Conservation (phyloP, 2,888 invertebrate species). For the Lepidochitona cinerea region DNA sequence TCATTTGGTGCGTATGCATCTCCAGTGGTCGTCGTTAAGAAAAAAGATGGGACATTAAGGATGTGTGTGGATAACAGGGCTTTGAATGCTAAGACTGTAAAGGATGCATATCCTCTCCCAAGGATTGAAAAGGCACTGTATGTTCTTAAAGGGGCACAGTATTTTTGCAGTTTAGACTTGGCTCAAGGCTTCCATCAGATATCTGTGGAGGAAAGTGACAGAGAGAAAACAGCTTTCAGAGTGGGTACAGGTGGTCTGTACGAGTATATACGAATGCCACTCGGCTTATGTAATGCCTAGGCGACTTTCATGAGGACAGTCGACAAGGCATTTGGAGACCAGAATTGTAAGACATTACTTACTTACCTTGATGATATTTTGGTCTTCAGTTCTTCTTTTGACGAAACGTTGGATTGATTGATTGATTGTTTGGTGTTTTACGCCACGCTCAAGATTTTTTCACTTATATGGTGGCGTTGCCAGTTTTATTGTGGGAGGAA, state of each 20-base stretch:
- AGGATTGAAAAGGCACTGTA: conserved; percentile 42
- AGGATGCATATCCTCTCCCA: conserved; percentile 44
- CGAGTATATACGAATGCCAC: conserved; percentile 31
- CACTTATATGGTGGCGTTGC: too few species aligned
- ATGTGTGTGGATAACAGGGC: conserved; percentile 43
- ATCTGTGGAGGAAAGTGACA: conserved; percentile 32
- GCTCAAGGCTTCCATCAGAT: conserved; percentile 45
- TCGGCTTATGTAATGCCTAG: conserved; percentile 26
- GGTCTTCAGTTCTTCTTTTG: conserved; percentile 29
- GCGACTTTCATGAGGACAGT: conserved; percentile 33
- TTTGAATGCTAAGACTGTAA: conserved; percentile 38
- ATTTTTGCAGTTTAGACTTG: conserved; percentile 42
- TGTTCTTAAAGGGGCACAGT: conserved; percentile 27
- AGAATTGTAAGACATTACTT: conserved; percentile 22
- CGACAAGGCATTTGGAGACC: conserved; percentile 26
- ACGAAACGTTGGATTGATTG: too few species aligned
- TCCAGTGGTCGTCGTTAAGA: conserved; percentile 39
- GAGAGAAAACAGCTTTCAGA: conserved; percentile 39
- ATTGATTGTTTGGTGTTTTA: too few species aligned
- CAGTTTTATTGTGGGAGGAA: too few species aligned
- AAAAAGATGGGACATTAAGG: conserved; percentile 29
- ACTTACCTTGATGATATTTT: conserved; percentile 38
- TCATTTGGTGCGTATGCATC: conserved; percentile 37
- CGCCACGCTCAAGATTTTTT: too few species aligned
- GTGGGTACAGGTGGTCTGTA: conserved; percentile 31